These are phyloP conservation scores for Sitobion miscanthi DNA, from an alignment of 1,140 invertebrate species.

Conservation along the genomic window DNA sequence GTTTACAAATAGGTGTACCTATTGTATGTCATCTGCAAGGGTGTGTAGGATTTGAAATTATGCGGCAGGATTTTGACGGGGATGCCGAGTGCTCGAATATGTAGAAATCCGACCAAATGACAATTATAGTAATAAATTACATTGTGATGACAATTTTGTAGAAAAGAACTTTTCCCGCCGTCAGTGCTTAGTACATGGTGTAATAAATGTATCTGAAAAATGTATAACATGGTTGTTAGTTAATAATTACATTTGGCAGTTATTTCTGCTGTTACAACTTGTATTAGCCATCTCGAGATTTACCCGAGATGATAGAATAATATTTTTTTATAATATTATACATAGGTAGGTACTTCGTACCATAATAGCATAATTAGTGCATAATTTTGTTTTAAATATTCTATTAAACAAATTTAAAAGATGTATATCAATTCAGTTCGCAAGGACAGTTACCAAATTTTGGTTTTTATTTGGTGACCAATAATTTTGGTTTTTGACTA, in stretches of 20 bases:
- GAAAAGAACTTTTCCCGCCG: not conserved
- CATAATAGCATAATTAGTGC: not conserved
- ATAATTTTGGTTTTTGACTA: no score
- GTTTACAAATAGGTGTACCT: no score
- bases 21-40: not conserved
- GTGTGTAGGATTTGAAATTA: not conserved
- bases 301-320: not conserved
- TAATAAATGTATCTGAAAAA: not conserved
- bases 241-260: not conserved
- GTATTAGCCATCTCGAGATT: not conserved
- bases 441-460: no score
- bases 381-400: not conserved
- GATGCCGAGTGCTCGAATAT: not conserved
- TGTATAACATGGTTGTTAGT: not conserved
- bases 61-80: not conserved
- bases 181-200: not conserved
- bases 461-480: no score
- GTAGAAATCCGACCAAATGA: not conserved
- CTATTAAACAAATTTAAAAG: no score
- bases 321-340: not conserved
- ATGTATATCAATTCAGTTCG: no score
- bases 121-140: not conserved
- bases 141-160: not conserved
- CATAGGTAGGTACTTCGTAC: no score
- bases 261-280: not conserved